phyloP scores from a whole-genome alignment of 2,113 vertebrate species.

The Perca fluviatilis region DNA sequence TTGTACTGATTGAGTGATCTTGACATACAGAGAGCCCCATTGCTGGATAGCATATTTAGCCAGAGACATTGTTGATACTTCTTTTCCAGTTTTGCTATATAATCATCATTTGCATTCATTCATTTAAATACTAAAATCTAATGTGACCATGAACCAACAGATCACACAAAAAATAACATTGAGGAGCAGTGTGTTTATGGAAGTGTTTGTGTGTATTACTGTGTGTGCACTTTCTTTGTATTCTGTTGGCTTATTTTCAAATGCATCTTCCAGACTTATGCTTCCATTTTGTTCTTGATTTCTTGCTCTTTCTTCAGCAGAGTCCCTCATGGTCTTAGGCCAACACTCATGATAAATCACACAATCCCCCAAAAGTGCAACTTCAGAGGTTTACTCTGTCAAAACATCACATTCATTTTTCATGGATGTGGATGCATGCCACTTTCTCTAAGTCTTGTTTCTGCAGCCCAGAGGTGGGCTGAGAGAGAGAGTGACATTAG shows the following conservation, averaged over 20 bases:
- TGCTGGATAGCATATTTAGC: too few species aligned
- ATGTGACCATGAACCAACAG: background rate
- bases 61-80: background rate
- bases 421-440: constrained; percentile 38
- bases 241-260: constrained; percentile 4
- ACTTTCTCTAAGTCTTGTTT: constrained; percentile 13
- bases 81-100: background rate
- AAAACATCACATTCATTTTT: constrained; percentile 63
- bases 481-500: background rate
- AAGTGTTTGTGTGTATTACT: background rate
- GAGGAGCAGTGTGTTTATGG: background rate
- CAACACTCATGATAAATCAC: constrained; percentile 62
- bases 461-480: constrained; percentile 2
- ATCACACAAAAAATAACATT: background rate
- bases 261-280: constrained; percentile 13
- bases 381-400: constrained; percentile 57
- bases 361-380: constrained; percentile 61
- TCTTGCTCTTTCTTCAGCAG: background rate
- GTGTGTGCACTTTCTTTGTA: background rate
- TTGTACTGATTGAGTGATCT: too few species aligned
- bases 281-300: background rate
- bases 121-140: background rate
- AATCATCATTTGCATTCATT: background rate
- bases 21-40: too few species aligned
- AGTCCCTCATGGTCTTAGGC: constrained; percentile 12